A percentile compares a stretch with the other conserved stretches of the same genome.
Conservation (phyloP, 2,888 invertebrate species). For the Tridacna gigas region DNA sequence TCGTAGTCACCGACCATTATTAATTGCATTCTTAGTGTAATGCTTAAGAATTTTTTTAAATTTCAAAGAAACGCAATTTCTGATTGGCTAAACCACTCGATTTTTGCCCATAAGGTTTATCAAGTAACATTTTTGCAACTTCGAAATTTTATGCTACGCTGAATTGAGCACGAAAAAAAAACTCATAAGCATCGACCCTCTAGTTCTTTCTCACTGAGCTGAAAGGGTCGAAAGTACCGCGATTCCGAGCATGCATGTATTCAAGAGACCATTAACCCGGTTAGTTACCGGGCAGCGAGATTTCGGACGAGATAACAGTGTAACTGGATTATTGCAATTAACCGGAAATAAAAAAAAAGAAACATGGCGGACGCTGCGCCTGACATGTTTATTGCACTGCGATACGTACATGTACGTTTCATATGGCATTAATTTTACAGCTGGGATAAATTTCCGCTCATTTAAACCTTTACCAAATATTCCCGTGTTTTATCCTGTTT, state of each 20-base stretch:
- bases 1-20: too few relatives aligned
- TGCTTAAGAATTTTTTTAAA: too few relatives aligned
- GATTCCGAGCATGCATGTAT: background rate
- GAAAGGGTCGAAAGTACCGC: background rate
- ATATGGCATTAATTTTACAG: conserved; percentile 19
- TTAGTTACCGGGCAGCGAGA: conserved; percentile 22
- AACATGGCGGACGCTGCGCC: conserved; percentile 11
- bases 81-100: too few relatives aligned
- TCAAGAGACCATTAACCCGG: conserved; percentile 13
- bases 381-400: conserved; percentile 33
- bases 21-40: too few relatives aligned
- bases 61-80: too few relatives aligned
- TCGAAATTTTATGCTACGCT: too few relatives aligned
- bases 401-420: conserved; percentile 26
- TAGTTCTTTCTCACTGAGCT: too few relatives aligned
- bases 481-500: too few relatives aligned
- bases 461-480: background rate
- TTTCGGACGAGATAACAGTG: conserved; percentile 24
- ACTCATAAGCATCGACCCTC: too few relatives aligned
- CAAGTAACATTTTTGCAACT: too few relatives aligned
- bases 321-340: conserved; percentile 42
- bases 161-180: too few relatives aligned
- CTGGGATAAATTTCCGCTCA: conserved; percentile 2
- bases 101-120: too few relatives aligned
- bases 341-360: conserved; percentile 15